phyloP scores from a whole-genome alignment of 2,797 vertebrate genomes.

The Gallinago solitaria region DNA sequence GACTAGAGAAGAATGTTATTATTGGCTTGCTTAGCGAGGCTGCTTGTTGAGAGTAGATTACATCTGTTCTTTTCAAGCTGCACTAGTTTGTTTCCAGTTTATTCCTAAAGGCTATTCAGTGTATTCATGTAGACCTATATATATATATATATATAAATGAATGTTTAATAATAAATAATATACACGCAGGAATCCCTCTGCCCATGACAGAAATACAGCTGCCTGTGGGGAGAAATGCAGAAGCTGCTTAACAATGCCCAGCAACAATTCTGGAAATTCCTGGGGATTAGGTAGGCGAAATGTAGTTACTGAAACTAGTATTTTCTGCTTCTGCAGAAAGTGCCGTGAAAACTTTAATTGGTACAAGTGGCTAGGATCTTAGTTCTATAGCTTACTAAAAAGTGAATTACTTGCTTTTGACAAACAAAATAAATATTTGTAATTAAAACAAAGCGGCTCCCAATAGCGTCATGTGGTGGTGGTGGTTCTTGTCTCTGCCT shows the following conservation, averaged over 20 bases:
- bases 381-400: slow-evolving; percentile 44
- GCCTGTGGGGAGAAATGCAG: slow-evolving; percentile 71
- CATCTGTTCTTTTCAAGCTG: slow-evolving; percentile 33
- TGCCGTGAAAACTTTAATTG: slow-evolving; percentile 35
- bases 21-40: slow-evolving; percentile 30
- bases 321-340: slow-evolving; percentile 71
- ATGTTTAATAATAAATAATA: slow-evolving; percentile 68
- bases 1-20: slow-evolving; percentile 46
- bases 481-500: slow-evolving; percentile 59
- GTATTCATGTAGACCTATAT: slow-evolving; percentile 26
- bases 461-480: slow-evolving; percentile 39
- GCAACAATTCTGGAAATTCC: slow-evolving; percentile 70
- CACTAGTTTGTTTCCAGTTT: slow-evolving; percentile 23
- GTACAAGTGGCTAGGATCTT: slow-evolving; percentile 47
- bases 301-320: slow-evolving; percentile 61
- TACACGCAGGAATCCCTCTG: slow-evolving; percentile 65
- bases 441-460: slow-evolving; percentile 30
- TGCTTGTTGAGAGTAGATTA: slow-evolving; percentile 41
- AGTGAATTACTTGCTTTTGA: slow-evolving; percentile 56
- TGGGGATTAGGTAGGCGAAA: slow-evolving; percentile 72
- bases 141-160: background rate
- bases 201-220: slow-evolving; percentile 72
- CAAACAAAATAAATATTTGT: slow-evolving; percentile 3
- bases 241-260: slow-evolving; percentile 71
- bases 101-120: slow-evolving; percentile 41